Percentiles rank a stretch among this genome's conserved stretches.
Conservation (phyloP, 92 coral and sea anemone genomes). For the Phenganax subtilis region DNA sequence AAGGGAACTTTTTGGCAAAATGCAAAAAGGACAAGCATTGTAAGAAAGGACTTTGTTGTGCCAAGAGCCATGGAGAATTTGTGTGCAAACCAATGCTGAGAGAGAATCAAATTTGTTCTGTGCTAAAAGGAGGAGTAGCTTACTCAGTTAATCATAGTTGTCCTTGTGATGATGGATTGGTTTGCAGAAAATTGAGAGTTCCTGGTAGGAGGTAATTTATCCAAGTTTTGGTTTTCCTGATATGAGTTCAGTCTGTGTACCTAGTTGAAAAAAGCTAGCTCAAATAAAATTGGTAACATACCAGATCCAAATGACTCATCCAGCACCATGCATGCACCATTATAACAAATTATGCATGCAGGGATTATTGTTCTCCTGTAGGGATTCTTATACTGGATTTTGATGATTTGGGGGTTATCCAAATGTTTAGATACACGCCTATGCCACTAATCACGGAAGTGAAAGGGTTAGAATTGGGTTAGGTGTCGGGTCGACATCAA, state of each 20-base stretch:
- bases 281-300: not conserved
- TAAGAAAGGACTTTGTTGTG: conserved; percentile 81
- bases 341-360: no score
- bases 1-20: conserved; percentile 58
- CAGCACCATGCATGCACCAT: no score
- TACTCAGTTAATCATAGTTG: conserved; percentile 77
- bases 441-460: no score
- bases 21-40: conserved; percentile 75
- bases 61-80: conserved; percentile 81
- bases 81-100: conserved; percentile 72
- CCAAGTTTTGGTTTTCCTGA: not conserved
- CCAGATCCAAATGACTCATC: no score
- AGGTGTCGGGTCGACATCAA: no score
- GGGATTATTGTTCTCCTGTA: no score
- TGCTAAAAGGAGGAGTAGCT: conserved; percentile 81
- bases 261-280: not conserved
- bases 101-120: conserved; percentile 71
- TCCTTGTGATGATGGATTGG: conserved; percentile 79
- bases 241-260: not conserved
- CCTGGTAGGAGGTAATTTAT: conserved; percentile 19
- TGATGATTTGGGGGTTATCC: no score
- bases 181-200: conserved; percentile 38
- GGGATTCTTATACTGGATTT: no score
- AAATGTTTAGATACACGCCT: no score
- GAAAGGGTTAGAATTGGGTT: no score